Evolutionary conservation across 2,113 vertebrate species (phyloP), one percentile per base, ranked within the genome.

Genomic region (Microtus ochrogaster): DNA sequence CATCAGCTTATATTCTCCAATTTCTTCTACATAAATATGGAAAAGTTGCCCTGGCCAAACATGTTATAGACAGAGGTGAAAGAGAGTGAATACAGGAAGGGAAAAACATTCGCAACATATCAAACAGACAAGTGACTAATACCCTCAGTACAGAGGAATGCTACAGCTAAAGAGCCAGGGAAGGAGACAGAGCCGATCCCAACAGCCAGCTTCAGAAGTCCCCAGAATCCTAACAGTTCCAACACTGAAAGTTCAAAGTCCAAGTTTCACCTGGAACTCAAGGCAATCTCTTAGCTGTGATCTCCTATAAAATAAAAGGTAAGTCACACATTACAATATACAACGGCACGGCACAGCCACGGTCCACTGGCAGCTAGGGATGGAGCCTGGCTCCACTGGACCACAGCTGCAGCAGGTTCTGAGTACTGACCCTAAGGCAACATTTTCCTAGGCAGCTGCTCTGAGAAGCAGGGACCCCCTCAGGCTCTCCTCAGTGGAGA

Each of bases 11-110:
- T 82, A 82, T 49, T 58, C 63, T 74, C 41, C 73, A 79, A 90
- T 74, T 90, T 89, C 89, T 84, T 65, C 76, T 77, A 52, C 28
- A 55, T 92, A 92, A 85, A 68, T 93, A 79, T 61, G 91, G 92
- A 91, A 82, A 81, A 86, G 30, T 77, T 95, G 22, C 79, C 28
- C 94, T 95, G 77, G 55, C 79, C 74, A 94, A 97, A 84, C 17
- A 44, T 70, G 28, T 36, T 55, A 72, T 49, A 72, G 86, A 74
- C 63, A 74, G 74, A 90, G 44, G 61, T 61, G 65, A 94, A 86
- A 96, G 86, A 66, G 30, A 87, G 17, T 47, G 16, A 77, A 55
- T 66, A 68, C 22, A 81, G 2, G 1, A 5, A 49, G 49, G 13
- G 49, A 49, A 52, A 89, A 79, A 74, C 68, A 68, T 65, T 7